Base-by-base conservation (phyloP, 1,140 invertebrate species). In the Trichoplusia ni region DNA sequence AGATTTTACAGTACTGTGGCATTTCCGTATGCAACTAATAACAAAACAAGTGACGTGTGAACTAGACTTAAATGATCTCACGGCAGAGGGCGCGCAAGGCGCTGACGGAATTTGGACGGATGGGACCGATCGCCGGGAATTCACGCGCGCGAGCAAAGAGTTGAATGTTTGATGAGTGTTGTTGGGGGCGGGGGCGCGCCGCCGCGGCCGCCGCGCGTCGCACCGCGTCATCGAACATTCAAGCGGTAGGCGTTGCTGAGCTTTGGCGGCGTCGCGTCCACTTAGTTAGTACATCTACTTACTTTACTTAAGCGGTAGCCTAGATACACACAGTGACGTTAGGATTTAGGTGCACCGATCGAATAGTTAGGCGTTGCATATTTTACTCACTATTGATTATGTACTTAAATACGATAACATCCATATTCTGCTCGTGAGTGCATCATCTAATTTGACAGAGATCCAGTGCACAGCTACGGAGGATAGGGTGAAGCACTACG, bases 101-200 rank as follows among this genome's bases (percentile, higher is more conserved):
- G 33, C 56, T 61, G 16, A 58, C 71, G 58, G 53, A 75, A 75
- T 80, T 82, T 79, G 59, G 71, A 79, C 51, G 58, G 65, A 33
- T 72, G 42, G 44, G 51, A 78, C 75, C 71, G 73, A 78, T 82
- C 68, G 68, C 71, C 71, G 68, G 67, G 67, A 64, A 60, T 59
- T 47, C 25, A 60, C 66, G 69, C 69, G 65, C 67, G 75, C 75
- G 75, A 79, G 61, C 71, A 85, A 91, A 91, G 90, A 91, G 90
- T 91, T 91, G 89, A 91, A 91, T 91, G 90, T 91, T 91, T 91
- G 90, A 89, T 90, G 89, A 91, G 84, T 84, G 82, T 86, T 81
- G 82, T 87, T 73, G 77, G 73, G 73, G 38, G 63, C 59, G 71
- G 53, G 53, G 35, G 18, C 54, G 42, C 40, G 59, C 46, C 64